These are phyloP conservation scores for Campaea margaritaria DNA, from an alignment of 2,888 invertebrate genomes.

Conservation along the genomic window DNA sequence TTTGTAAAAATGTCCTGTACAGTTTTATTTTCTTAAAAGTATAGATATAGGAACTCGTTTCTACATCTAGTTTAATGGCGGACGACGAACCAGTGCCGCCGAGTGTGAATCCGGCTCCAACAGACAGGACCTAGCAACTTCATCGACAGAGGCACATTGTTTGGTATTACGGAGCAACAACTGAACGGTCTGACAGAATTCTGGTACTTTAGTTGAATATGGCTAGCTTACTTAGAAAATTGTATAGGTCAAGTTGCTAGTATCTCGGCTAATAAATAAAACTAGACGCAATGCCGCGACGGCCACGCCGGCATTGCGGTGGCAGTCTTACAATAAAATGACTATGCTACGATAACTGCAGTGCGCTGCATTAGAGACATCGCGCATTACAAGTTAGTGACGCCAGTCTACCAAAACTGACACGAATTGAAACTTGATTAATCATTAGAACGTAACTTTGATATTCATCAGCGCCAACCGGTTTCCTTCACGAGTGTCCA, in stretches of 20 bases:
- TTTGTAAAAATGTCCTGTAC: too few relatives aligned
- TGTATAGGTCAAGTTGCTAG: conserved; percentile 11
- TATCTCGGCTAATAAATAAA: conserved; percentile 9
- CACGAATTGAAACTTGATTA: too few relatives aligned
- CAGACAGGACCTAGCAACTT: conserved; percentile 20
- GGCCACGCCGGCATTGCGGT: conserved; percentile 1
- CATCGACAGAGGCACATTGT: conserved; percentile 6
- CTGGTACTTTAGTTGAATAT: not conserved
- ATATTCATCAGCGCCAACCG: too few relatives aligned
- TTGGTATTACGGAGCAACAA: not conserved
- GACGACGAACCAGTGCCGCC: conserved; percentile 21
- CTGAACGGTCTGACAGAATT: not conserved
- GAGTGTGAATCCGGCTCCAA: conserved; percentile 23
- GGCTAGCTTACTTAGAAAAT: not conserved
- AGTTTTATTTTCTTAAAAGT: too few relatives aligned
- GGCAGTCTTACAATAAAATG: conserved; percentile 32
- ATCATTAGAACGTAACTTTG: too few relatives aligned
- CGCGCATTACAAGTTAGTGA: conserved; percentile 2
- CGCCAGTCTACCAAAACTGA: too few relatives aligned
- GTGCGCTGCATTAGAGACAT: conserved; percentile 12
- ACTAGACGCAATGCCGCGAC: conserved; percentile 3
- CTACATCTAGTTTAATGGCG: conserved; percentile 33
- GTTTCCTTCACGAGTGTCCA: too few relatives aligned
- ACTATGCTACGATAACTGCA: conserved; percentile 24
- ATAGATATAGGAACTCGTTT: too few relatives aligned